Conservation (phyloP, 2,113 vertebrate species). For the Pygoscelis adeliae region DNA sequence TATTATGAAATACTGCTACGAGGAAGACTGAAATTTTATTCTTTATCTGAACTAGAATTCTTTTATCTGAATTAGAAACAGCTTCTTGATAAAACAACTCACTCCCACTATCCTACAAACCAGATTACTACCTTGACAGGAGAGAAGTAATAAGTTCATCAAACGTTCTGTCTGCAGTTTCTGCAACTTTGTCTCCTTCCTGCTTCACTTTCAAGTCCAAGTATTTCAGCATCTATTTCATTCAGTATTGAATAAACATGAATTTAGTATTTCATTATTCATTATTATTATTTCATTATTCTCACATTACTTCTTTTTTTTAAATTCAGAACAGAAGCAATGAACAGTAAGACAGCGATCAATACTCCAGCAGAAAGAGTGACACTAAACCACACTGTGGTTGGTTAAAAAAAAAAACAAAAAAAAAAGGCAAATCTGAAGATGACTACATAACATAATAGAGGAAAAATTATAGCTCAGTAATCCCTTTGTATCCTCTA, state of each 20-base stretch:
- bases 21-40: neutral
- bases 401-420: neutral
- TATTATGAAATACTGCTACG: neutral
- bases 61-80: neutral
- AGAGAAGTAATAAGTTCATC: slow-evolving; percentile 65
- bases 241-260: neutral
- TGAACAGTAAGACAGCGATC: neutral
- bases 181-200: slow-evolving; percentile 38
- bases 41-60: no score
- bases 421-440: neutral
- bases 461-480: neutral
- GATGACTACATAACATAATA: neutral
- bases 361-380: neutral
- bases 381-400: neutral
- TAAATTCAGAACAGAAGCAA: neutral
- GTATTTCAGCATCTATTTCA: slow-evolving; percentile 62
- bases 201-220: slow-evolving; percentile 58
- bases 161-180: slow-evolving; percentile 53
- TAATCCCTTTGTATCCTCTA: neutral
- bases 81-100: neutral
- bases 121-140: slow-evolving; percentile 68
- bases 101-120: neutral
- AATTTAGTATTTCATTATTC: neutral
- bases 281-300: neutral
- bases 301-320: neutral